Evolutionary conservation across 2,888 invertebrate species (phyloP).

Genomic region (Melitaea athalia): DNA sequence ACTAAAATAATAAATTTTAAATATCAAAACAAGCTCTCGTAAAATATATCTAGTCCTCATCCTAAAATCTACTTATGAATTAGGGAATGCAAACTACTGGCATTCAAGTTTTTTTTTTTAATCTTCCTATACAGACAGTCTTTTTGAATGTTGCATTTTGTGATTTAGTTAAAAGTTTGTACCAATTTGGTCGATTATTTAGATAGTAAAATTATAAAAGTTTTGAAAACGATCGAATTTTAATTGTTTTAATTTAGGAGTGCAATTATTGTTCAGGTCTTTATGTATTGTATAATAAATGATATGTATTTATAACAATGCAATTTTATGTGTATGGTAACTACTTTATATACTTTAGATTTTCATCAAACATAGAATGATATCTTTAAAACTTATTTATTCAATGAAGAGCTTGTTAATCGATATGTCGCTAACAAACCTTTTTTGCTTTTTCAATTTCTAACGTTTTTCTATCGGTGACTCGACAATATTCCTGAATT

Average conservation of each 20-base stretch:
- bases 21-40: background rate
- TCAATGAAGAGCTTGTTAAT: constrained; percentile 46
- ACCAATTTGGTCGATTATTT: constrained; percentile 51
- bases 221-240: constrained; percentile 17
- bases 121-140: background rate
- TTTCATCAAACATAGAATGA: constrained; percentile 44
- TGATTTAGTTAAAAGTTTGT: constrained; percentile 52
- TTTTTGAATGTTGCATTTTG: constrained; percentile 16
- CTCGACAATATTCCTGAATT: constrained; percentile 46
- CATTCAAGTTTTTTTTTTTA: background rate
- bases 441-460: constrained; percentile 16
- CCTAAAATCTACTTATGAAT: constrained; percentile 5
- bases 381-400: constrained; percentile 52
- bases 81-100: background rate
- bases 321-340: constrained; percentile 36
- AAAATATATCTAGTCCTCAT: constrained; percentile 6
- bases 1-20: background rate
- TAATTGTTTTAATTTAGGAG: constrained; percentile 40
- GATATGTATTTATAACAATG: constrained; percentile 32
- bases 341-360: constrained; percentile 18
- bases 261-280: constrained; percentile 45
- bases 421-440: constrained; percentile 3
- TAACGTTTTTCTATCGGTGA: constrained; percentile 36
- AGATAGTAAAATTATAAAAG: constrained; percentile 59
- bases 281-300: constrained; percentile 43